Evolutionary conservation across 2,888 invertebrate species (phyloP).

Genomic region (Neoitamus cyanurus): DNA sequence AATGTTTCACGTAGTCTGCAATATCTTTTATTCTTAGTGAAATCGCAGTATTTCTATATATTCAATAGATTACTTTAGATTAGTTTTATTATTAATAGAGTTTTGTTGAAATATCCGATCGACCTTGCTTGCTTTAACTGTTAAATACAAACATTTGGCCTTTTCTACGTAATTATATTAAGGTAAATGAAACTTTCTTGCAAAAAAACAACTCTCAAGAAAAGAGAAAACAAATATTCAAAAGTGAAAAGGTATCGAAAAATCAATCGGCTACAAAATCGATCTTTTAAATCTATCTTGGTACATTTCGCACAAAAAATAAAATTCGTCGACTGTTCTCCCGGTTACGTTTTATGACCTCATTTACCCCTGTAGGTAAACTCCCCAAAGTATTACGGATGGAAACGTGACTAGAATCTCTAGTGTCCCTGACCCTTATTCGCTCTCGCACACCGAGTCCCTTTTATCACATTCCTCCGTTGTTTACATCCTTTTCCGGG

Average conservation of each 20-base stretch:
- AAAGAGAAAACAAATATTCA: background rate
- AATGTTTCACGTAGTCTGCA: too few relatives aligned
- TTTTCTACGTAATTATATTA: too few relatives aligned
- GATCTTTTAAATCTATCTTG: background rate
- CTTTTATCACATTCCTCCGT: slow-evolving; percentile 44
- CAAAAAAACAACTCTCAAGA: background rate
- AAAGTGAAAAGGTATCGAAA: background rate
- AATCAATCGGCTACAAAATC: background rate
- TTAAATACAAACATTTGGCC: too few relatives aligned
- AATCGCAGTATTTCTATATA: too few relatives aligned
- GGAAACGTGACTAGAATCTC: slow-evolving; percentile 2
- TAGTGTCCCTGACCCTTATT: background rate
- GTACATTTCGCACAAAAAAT: background rate
- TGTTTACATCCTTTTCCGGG: slow-evolving; percentile 44
- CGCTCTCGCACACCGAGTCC: background rate
- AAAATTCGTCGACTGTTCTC: background rate
- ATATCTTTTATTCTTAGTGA: too few relatives aligned
- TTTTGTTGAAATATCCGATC: too few relatives aligned
- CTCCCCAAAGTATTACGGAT: background rate
- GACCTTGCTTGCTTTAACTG: too few relatives aligned
- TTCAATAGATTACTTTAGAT: too few relatives aligned
- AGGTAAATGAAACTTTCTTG: background rate
- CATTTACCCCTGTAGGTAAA: background rate
- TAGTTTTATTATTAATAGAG: too few relatives aligned
- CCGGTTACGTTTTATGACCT: background rate